Conservation (phyloP, 1,140 invertebrate species). For the Dendroctonus valens region DNA sequence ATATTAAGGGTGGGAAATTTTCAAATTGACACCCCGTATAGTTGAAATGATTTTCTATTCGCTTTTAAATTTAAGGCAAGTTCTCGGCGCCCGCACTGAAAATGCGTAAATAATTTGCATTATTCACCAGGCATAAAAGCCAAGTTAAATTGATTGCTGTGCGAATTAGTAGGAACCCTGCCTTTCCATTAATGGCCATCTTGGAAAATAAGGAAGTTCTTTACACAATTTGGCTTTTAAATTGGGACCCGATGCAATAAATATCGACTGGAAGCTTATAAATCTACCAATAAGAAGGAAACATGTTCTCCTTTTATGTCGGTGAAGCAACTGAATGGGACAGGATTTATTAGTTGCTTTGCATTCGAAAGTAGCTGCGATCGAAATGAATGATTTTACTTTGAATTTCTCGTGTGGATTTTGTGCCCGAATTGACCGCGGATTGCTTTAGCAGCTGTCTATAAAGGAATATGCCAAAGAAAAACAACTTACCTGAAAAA, state of each 20-base stretch:
- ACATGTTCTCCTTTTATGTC: conserved; percentile 27
- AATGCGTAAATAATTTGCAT: neutral
- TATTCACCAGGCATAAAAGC: conserved; percentile 4
- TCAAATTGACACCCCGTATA: too few species aligned
- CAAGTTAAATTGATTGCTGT: conserved; percentile 10
- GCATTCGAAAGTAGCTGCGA: conserved; percentile 8
- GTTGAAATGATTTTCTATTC: too few species aligned
- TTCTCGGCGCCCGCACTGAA: too few species aligned
- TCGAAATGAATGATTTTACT: conserved; percentile 10
- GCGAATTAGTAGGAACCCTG: conserved; percentile 12
- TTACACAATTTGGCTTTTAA: conserved; percentile 31
- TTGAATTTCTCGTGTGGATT: too few species aligned
- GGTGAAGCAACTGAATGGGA: conserved; percentile 15
- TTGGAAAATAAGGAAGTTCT: conserved; percentile 23
- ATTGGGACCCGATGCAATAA: conserved; percentile 22
- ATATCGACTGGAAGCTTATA: conserved; percentile 26
- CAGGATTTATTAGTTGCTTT: conserved; percentile 28
- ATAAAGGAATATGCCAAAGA: too few species aligned
- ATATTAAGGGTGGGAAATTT: too few species aligned
- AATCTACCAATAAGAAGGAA: conserved; percentile 30
- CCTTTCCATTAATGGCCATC: conserved; percentile 28
- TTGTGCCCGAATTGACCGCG: too few species aligned
- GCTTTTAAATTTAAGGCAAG: too few species aligned
- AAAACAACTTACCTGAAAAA: too few species aligned
- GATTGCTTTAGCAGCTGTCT: too few species aligned